Percentiles rank a stretch among this genome's conserved stretches.
phyloP scores from a whole-genome alignment of 2,113 vertebrate genomes.

The Carollia perspicillata region DNA sequence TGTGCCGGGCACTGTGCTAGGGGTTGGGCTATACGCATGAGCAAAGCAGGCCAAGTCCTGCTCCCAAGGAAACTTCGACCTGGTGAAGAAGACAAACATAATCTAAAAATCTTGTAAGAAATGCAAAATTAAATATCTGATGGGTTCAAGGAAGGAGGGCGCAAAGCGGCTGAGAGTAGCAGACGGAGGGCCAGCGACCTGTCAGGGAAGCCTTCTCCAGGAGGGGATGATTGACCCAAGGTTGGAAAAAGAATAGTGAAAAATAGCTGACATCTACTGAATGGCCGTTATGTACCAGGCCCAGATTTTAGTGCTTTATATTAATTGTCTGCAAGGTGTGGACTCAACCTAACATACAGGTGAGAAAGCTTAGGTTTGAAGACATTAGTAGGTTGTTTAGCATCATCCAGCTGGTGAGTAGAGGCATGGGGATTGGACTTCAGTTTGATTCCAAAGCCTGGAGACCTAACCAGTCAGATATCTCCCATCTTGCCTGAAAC shows the following conservation, averaged over 20 bases:
- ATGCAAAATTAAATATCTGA: not conserved
- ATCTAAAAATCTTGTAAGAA: not conserved
- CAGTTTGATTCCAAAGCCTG: not conserved
- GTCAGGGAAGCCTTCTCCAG: not conserved
- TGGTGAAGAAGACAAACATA: not conserved
- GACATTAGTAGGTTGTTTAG: not conserved
- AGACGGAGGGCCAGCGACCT: rapidly evolving
- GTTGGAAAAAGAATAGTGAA: not conserved
- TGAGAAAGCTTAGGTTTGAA: not conserved
- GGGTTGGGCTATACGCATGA: not conserved
- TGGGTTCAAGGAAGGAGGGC: not conserved
- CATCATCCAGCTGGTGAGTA: not conserved
- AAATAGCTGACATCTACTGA: not conserved
- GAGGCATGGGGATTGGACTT: not conserved
- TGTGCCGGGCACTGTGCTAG: not conserved
- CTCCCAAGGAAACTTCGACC: not conserved
- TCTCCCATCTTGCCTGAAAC: not conserved
- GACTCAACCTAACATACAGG: not conserved
- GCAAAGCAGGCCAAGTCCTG: not conserved
- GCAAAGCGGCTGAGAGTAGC: not conserved
- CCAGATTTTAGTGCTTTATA: not conserved
- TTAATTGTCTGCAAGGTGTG: not conserved
- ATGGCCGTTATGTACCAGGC: not conserved
- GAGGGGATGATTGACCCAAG: not conserved
- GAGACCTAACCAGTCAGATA: not conserved